Percentiles rank a stretch among this genome's conserved stretches.
Conservation (phyloP, 2,888 invertebrate genomes). For the Drosophila paramelanica region DNA sequence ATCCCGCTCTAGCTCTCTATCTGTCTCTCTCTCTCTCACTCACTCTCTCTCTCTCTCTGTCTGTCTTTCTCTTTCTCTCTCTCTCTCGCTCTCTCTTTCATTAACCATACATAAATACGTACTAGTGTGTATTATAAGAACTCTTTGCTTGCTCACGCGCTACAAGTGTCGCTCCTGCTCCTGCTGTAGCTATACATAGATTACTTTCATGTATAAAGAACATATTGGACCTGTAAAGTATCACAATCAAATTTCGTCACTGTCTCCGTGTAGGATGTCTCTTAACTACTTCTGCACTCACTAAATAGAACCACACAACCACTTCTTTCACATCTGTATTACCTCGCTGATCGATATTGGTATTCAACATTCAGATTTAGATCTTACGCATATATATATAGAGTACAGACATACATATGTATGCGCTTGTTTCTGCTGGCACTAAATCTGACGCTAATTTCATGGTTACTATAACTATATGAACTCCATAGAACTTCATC, state of each 20-base stretch:
- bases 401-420: conserved; percentile 7
- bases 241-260: conserved; percentile 21
- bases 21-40: conserved; percentile 13
- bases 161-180: conserved; percentile 35
- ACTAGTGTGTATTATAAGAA: conserved; percentile 50
- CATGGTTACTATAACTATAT: conserved; percentile 21
- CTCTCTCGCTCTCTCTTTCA: conserved; percentile 6
- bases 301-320: conserved; percentile 24
- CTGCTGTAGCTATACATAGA: conserved; percentile 28
- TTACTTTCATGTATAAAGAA: conserved; percentile 43
- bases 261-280: conserved; percentile 17
- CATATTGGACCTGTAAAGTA: conserved; percentile 36
- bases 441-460: conserved; percentile 29
- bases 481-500: conserved; percentile 16
- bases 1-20: conserved; percentile 10
- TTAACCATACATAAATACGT: conserved; percentile 19
- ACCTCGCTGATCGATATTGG: conserved; percentile 6
- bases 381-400: not conserved
- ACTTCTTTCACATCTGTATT: conserved; percentile 17
- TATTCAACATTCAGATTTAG: conserved; percentile 14
- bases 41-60: conserved; percentile 15
- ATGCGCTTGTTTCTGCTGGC: conserved; percentile 19
- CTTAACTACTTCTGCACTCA: conserved; percentile 31
- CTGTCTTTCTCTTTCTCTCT: not conserved
- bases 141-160: conserved; percentile 47